These are phyloP conservation scores for Tipula lateralis DNA, from an alignment of 2,888 invertebrate species.

Conservation along the genomic window DNA sequence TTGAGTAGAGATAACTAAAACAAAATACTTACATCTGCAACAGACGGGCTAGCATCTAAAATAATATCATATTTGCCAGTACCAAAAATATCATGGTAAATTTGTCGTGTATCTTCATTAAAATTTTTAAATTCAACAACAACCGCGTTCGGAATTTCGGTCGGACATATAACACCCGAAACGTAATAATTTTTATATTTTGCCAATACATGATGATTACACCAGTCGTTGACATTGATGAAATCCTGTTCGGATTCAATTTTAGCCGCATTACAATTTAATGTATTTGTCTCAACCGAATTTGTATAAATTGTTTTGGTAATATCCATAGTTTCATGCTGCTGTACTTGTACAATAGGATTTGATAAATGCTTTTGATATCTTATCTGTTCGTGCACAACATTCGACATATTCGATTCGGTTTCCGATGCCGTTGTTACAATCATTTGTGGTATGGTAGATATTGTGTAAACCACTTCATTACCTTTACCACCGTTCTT, in stretches of 20 bases:
- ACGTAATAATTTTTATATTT: slow-evolving; percentile 76
- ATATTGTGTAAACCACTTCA: not conserved
- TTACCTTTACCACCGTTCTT: not conserved
- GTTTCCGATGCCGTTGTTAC: not conserved
- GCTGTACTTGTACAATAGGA: not conserved
- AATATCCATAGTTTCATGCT: not conserved
- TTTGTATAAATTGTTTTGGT: not conserved
- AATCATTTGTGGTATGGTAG: not conserved
- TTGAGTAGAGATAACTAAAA: slow-evolving; percentile 20
- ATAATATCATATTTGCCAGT: slow-evolving; percentile 81
- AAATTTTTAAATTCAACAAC: slow-evolving; percentile 74
- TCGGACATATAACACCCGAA: slow-evolving; percentile 81
- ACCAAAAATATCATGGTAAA: slow-evolving; percentile 73
- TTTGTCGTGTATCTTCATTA: slow-evolving; percentile 62
- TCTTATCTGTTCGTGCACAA: not conserved
- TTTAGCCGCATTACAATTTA: not conserved
- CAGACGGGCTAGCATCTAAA: slow-evolving; percentile 85
- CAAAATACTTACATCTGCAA: slow-evolving; percentile 60
- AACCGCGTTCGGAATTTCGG: slow-evolving; percentile 63
- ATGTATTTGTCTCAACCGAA: not conserved
- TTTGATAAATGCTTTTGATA: slow-evolving; percentile 25
- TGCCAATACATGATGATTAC: slow-evolving; percentile 85
- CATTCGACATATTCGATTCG: not conserved
- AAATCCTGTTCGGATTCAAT: slow-evolving; percentile 36
- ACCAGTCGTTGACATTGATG: slow-evolving; percentile 90